phyloP scores from a whole-genome alignment of 2,113 vertebrate species.

The Gallinago media region DNA sequence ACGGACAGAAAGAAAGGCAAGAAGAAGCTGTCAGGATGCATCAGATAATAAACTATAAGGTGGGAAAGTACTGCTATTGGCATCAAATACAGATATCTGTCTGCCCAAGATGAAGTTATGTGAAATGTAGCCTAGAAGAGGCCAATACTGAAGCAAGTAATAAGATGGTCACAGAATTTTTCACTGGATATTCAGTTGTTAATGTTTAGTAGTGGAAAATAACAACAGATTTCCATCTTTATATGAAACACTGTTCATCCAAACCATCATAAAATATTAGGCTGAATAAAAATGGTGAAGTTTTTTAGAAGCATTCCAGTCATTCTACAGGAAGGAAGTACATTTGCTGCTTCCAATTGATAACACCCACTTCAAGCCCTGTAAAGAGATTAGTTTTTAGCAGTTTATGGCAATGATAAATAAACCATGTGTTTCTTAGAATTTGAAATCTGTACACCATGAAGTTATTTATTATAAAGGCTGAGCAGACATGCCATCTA shows the following conservation, averaged over 20 bases:
- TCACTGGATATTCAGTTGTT: background rate
- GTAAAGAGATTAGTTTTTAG: background rate
- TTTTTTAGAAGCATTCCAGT: conserved; percentile 35
- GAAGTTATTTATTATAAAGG: background rate
- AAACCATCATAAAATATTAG: background rate
- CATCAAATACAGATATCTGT: background rate
- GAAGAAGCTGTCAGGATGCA: background rate
- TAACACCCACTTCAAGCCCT: conserved; percentile 5
- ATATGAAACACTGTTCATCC: background rate
- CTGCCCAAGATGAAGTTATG: background rate
- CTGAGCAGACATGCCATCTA: background rate
- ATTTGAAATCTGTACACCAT: background rate
- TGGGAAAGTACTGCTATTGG: background rate
- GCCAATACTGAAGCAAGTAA: background rate
- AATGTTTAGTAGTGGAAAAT: background rate
- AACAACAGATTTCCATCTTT: background rate
- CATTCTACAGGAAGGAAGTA: conserved; percentile 12
- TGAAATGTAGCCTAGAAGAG: background rate
- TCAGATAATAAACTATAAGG: background rate
- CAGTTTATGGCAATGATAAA: background rate
- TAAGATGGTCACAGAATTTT: background rate
- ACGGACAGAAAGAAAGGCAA: background rate
- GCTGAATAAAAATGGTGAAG: background rate
- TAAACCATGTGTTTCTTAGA: background rate
- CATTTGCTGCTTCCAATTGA: background rate